A percentile compares a stretch with the other conserved stretches of the same genome.
Evolutionary conservation across 35 echinoderm and acorn worm species (phyloP).

Genomic region (Heliocidaris erythrogramma): DNA sequence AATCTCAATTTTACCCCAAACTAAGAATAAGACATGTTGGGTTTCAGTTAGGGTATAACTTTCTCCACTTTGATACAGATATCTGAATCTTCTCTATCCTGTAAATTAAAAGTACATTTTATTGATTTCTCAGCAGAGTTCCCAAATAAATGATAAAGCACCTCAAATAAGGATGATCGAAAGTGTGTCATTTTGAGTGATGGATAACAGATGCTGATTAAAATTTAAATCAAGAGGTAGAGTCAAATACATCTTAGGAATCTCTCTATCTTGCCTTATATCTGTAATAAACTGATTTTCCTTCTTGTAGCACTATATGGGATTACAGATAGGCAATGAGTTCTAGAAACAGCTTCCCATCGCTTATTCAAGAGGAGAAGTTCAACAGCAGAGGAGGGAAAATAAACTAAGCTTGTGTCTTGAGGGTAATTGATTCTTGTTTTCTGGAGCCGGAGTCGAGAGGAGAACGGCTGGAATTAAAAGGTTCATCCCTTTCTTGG

Average conservation of each 20-base stretch:
- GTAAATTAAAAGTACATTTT: too few species aligned
- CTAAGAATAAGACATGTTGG: too few species aligned
- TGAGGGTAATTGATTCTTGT: conserved; percentile 10
- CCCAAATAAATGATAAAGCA: too few species aligned
- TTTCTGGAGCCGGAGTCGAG: neutral
- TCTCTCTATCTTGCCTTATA: neutral
- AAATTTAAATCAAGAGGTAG: neutral
- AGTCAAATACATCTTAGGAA: neutral
- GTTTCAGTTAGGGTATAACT: too few species aligned
- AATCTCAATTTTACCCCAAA: too few species aligned
- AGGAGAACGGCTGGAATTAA: neutral
- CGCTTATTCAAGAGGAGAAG: neutral
- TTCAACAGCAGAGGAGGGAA: neutral
- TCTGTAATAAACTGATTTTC: neutral
- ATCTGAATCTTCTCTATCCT: too few species aligned
- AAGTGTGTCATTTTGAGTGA: neutral
- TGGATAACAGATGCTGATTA: neutral
- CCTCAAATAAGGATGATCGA: too few species aligned
- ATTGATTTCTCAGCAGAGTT: too few species aligned
- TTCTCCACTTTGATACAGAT: too few species aligned
- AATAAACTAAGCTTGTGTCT: conserved; percentile 2
- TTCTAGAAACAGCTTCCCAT: neutral
- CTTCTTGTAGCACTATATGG: neutral
- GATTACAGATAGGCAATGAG: neutral
- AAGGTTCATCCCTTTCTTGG: neutral